Evolutionary conservation across 2,797 vertebrate genomes (phyloP), one percentile per base, ranked within the genome.

Genomic region (Calcarius lapponicus): DNA sequence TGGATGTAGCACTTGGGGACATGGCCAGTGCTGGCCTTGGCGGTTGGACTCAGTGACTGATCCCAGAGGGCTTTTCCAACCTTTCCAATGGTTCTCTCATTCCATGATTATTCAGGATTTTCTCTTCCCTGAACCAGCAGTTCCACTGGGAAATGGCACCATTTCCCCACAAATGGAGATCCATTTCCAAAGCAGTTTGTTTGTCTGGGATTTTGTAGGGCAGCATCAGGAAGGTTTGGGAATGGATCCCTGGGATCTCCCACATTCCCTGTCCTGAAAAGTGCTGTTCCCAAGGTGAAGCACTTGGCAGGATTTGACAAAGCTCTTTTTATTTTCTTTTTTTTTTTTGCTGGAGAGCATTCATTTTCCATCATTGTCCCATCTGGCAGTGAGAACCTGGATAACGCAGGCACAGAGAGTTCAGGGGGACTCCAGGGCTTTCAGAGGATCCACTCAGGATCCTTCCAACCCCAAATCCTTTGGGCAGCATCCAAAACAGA

Each of bases 351-450:
- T 80, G 51, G 48, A 38, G 17, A 43, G 51, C 19, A 45, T 88
- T 82, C 1, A 6, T 87, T 87, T 75, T 42, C 66, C 36, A 2
- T n/a, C 11, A n/a, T 45, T 81, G 86, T 57, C 16, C 82, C 80
- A 61, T 21, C 58, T 90, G 90, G n/a, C 18, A 24, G 36, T 34
- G 14, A 75, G 34, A 65, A 58, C 54, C 5, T 13, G 50, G 31
- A 17, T 53, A 34, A 74, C 5, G 0, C 24, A 25, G 8, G 14
- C 38, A 18, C 0, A 0, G 32, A 61, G 56, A 26, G 38, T 43
- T 87, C 25, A 11, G 36, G 17, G 15, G 38, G 9, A 32, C 43
- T 31, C 7, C n/a, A 48, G 34, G 38, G 34, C 21, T 51, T 60
- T 34, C 25, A 22, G 38, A 86, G 28, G 48, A 73, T 47, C 38